Conservation (phyloP, 2,888 invertebrate genomes). For the Eupithecia subfuscata region DNA sequence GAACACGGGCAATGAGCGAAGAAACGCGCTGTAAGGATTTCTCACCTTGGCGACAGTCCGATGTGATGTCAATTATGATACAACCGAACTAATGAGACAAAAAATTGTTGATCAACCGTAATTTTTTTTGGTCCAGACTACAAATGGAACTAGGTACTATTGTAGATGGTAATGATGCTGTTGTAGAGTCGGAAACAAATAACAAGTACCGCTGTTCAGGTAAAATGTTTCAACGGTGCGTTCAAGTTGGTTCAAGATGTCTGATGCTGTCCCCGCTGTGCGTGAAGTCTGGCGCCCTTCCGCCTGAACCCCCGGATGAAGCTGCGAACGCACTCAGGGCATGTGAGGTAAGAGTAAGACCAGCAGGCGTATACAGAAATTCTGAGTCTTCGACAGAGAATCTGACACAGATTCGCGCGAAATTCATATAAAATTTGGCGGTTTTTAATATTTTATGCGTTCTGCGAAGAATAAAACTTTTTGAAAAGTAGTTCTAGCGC, state of each 20-base stretch:
- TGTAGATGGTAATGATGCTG: too few relatives aligned
- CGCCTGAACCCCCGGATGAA: conserved; percentile 7
- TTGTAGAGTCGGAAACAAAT: neutral
- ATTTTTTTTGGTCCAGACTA: neutral
- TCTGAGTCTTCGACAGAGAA: too few relatives aligned
- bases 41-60: neutral
- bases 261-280: conserved; percentile 65
- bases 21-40: too few relatives aligned
- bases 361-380: too few relatives aligned
- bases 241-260: conserved; percentile 63
- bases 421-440: too few relatives aligned
- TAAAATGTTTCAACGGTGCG: conserved; percentile 44
- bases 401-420: too few relatives aligned
- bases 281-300: conserved; percentile 47
- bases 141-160: neutral
- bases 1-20: too few relatives aligned
- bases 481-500: too few relatives aligned
- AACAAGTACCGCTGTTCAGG: neutral
- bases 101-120: neutral
- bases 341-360: conserved; percentile 35
- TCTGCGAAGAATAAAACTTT: too few relatives aligned
- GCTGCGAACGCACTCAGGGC: neutral
- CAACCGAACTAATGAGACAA: neutral
- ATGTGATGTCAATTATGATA: neutral
- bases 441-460: too few relatives aligned